Conservation (phyloP, 1,140 invertebrate genomes). For the Meloidogyne chitwoodi region DNA sequence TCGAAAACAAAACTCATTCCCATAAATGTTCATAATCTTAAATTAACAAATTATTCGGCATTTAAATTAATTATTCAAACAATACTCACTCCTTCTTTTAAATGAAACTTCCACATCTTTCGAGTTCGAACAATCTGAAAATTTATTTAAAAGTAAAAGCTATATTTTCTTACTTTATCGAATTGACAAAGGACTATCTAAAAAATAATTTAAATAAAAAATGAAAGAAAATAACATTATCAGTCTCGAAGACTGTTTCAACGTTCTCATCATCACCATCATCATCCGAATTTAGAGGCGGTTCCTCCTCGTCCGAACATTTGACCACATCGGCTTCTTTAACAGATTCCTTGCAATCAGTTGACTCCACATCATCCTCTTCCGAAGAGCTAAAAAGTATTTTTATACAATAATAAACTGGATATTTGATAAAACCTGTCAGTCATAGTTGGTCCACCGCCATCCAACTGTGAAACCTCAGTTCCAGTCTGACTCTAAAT, state of each 20-base stretch:
- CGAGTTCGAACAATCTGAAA: not conserved
- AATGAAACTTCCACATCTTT: constrained; percentile 1
- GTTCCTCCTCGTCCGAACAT: not conserved
- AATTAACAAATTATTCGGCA: not conserved
- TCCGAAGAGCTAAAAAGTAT: not conserved
- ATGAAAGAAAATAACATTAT: not conserved
- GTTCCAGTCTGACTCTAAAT: not conserved
- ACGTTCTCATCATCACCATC: not conserved
- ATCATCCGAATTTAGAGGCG: not conserved
- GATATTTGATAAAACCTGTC: not conserved
- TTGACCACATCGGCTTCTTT: not conserved
- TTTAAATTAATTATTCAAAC: not conserved
- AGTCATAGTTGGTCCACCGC: not conserved
- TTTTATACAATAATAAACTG: not conserved
- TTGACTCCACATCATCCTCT: not conserved
- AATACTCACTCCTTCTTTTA: not conserved
- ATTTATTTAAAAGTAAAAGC: not conserved
- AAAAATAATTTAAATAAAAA: not conserved
- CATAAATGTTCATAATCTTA: not conserved
- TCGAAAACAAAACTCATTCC: not conserved
- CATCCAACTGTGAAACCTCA: constrained; percentile 5
- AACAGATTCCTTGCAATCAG: not conserved
- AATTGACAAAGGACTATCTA: constrained; percentile 2
- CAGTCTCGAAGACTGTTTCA: not conserved
- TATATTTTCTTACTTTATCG: not conserved